Percentiles rank a stretch among this genome's conserved stretches.
phyloP scores from a whole-genome alignment of 37 sponge, comb jelly and placozoan genomes.

The Oopsacas minuta region DNA sequence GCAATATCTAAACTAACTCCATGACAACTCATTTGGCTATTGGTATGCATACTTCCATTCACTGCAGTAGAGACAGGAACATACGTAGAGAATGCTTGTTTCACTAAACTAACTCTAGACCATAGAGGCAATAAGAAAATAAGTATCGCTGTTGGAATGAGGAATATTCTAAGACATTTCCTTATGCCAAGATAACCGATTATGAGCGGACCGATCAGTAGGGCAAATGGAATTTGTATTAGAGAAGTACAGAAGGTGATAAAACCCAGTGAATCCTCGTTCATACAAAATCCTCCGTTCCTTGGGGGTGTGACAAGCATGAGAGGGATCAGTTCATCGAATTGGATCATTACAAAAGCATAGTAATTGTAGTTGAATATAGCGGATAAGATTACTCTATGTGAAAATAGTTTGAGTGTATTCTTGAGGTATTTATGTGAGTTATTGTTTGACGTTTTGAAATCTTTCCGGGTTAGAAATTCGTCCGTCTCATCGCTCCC shows the following conservation, averaged over 20 bases:
- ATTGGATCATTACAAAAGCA: background rate
- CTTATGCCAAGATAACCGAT: background rate
- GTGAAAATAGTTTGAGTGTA: background rate
- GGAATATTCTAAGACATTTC: background rate
- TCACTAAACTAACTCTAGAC: background rate
- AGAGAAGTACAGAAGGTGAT: background rate
- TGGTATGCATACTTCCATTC: background rate
- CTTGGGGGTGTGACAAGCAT: background rate
- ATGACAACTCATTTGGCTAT: background rate
- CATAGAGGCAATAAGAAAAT: background rate
- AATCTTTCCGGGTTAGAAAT: background rate
- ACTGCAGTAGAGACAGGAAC: background rate
- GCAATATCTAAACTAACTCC: background rate
- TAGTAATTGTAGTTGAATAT: background rate
- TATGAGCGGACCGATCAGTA: background rate
- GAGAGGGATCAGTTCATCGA: conserved; percentile 8
- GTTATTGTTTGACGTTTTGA: background rate
- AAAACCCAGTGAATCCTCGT: background rate
- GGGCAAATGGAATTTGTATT: background rate
- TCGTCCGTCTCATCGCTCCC: background rate
- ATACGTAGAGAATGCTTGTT: background rate
- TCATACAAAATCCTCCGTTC: conserved; percentile 1
- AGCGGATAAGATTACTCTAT: background rate
- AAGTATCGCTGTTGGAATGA: background rate
- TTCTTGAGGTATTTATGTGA: background rate